Percentiles rank a stretch among this genome's conserved stretches.
Conservation (phyloP, 2,113 vertebrate species). For the Coryphaenoides rupestris region DNA sequence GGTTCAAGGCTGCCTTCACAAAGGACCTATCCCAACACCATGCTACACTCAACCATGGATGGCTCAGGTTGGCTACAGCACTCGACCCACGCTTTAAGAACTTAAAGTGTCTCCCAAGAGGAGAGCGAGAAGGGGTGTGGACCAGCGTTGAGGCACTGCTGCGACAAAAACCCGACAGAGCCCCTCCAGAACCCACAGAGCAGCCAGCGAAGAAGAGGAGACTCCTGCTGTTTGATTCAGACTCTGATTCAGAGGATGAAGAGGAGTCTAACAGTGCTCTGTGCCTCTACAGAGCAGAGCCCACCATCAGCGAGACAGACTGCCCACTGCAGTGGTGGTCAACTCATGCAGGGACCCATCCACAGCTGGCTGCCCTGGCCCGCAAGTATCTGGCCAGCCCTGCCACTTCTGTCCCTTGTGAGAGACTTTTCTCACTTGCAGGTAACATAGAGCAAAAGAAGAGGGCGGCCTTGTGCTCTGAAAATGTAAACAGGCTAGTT, state of each 20-base stretch:
- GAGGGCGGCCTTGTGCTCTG: slow-evolving; percentile 3
- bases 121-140: slow-evolving; percentile 23
- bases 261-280: not conserved
- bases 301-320: no score
- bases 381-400: not conserved
- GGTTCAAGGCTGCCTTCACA: no score
- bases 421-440: slow-evolving; percentile 16
- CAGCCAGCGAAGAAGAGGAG: slow-evolving; percentile 10
- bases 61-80: slow-evolving; percentile 21
- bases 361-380: not conserved
- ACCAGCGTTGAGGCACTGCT: not conserved
- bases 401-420: slow-evolving; percentile 9
- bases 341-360: not conserved
- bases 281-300: slow-evolving; percentile 1
- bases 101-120: slow-evolving; percentile 17
- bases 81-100: slow-evolving; percentile 27
- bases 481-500: slow-evolving; percentile 11
- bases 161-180: not conserved
- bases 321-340: slow-evolving; percentile 1
- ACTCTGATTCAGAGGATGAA: slow-evolving; percentile 24
- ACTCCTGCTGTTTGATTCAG: slow-evolving; percentile 1
- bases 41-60: not conserved
- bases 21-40: not conserved
- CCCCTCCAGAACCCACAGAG: not conserved
- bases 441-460: slow-evolving; percentile 10